Conservation (phyloP, 2,888 invertebrate species). For the Phortica magna region DNA sequence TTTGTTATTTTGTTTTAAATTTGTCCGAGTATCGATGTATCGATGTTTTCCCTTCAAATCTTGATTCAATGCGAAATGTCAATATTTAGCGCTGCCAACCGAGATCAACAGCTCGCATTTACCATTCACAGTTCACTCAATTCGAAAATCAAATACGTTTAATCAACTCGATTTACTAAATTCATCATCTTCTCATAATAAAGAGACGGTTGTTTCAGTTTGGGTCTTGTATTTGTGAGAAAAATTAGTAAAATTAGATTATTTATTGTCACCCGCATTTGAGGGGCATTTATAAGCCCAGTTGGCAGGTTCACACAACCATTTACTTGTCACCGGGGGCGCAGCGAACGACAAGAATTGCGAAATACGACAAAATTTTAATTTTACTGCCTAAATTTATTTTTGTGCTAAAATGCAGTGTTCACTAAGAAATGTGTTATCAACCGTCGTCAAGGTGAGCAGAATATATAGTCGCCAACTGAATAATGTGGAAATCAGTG, state of each 20-base stretch:
- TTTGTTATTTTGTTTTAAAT: no score
- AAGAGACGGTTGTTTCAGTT: no score
- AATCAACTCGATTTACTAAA: no score
- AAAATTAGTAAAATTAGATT: no score
- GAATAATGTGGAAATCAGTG: background rate
- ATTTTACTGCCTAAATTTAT: background rate
- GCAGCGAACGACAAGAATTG: constrained; percentile 40
- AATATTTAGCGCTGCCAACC: constrained; percentile 35
- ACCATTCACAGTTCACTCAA: background rate
- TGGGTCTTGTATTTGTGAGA: no score
- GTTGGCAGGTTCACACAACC: constrained; percentile 25
- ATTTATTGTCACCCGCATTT: background rate
- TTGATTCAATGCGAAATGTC: constrained; percentile 52
- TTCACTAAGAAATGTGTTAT: constrained; percentile 64
- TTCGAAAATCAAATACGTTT: no score
- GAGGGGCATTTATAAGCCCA: background rate
- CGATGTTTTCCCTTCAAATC: no score
- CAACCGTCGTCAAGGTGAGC: constrained; percentile 66
- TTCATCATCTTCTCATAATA: no score
- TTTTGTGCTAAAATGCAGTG: constrained; percentile 63
- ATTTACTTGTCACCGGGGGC: constrained; percentile 34
- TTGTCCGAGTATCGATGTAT: no score
- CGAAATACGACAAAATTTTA: constrained; percentile 42
- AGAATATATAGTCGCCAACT: background rate
- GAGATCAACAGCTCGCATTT: background rate